Evolutionary conservation across 2,888 invertebrate species (phyloP), one percentile per base, ranked within the genome.

Genomic region (Hoplodrina ambigua): DNA sequence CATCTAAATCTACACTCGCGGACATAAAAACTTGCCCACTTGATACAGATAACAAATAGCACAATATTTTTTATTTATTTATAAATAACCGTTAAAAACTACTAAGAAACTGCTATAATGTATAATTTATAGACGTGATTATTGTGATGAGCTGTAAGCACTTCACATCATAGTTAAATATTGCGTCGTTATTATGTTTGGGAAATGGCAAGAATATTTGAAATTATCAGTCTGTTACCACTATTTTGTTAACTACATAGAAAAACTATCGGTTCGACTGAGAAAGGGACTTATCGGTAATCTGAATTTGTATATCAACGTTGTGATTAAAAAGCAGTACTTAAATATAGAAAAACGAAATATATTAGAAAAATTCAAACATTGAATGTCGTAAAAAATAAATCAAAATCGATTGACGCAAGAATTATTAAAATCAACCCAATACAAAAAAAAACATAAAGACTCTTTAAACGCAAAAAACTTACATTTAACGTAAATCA

Each of bases 1-100:
- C 37, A 67, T 79, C 80, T 86, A 75, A 75, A 75, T 75, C 73
- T 86, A 87, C 76, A 86, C 70, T 82, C 74, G 84, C 76, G 86
- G 89, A 86, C 89, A 86, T 83, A 84, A 81, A 85, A 88, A 84
- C 77, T 69, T 71, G 82, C 82, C 82, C 86, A 81, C 77, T 65
- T 19, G 20, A 75, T 63, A 80, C 53, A 46, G 19, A 56, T 63
- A 72, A 63, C 66, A 59, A 46, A 81, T 68, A 81, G 81, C 77
- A 80, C 81, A 72, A 41, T 66, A 37, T 64, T 52, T 62, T 30
- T 52, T n/a, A n/a, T n/a, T 25, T 49, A 49, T 74, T 50, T 46
- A 61, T 76, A 80, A 71, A 80, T 76, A 58, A 76, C 67, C n/a
- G 25, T 80, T 78, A 65, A 76, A 74, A 76, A 67, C 78, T 65